Percentiles rank a stretch among this genome's conserved stretches.
Conservation (phyloP, 2,113 vertebrate genomes). For the Perca schrenkii region DNA sequence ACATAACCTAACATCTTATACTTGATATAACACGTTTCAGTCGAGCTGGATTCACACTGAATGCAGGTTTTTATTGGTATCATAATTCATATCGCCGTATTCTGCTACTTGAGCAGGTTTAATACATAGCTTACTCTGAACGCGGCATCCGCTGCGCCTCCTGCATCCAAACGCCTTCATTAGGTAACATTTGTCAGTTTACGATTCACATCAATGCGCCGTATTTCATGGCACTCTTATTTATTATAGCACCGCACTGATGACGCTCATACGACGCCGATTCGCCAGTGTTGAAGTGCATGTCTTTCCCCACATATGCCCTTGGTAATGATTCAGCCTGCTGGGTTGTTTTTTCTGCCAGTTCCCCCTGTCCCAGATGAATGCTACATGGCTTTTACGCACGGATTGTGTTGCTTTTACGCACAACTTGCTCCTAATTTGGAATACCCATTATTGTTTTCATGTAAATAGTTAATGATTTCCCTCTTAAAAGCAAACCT, state of each 20-base stretch:
- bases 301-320: constrained; percentile 60
- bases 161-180: constrained; percentile 74
- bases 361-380: constrained; percentile 29
- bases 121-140: constrained; percentile 43
- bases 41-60: constrained; percentile 31
- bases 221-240: constrained; percentile 56
- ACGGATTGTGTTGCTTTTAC: constrained; percentile 34
- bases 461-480: constrained; percentile 31
- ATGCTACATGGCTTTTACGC: constrained; percentile 62
- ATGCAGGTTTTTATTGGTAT: constrained; percentile 40
- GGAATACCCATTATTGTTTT: constrained; percentile 30
- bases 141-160: constrained; percentile 41
- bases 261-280: constrained; percentile 18
- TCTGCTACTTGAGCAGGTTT: constrained; percentile 51
- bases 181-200: constrained; percentile 66
- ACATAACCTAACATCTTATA: constrained; percentile 15
- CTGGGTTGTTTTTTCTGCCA: not conserved
- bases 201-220: constrained; percentile 61
- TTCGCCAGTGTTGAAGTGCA: constrained; percentile 5
- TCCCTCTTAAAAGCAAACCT: constrained; percentile 27
- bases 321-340: constrained; percentile 41
- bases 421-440: constrained; percentile 41
- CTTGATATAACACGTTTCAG: constrained; percentile 25
- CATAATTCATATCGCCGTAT: constrained; percentile 52
- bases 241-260: constrained; percentile 33